Evolutionary conservation across 2,797 vertebrate genomes (phyloP), one percentile per base, ranked within the genome.

Genomic region (Holocentrus rufus): DNA sequence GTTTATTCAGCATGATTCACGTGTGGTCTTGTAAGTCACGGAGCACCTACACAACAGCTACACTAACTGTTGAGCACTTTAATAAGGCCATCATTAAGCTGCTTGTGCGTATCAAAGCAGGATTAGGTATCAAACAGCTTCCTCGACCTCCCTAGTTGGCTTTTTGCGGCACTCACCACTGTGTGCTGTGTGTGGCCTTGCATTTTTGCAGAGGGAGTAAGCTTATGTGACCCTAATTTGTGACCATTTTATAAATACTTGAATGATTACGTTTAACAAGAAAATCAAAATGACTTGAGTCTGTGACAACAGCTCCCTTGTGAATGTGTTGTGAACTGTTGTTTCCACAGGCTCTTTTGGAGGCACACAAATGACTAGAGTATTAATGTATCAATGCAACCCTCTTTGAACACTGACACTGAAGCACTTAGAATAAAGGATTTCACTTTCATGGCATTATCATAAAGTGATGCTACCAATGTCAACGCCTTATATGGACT

Each of bases 321-420:
- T 87, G 84, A 85, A 80, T 74, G 42, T 56, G 75, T 72, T 14
- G 25, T 84, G 77, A 87, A 69, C 71, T 55, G 39, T 30, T 81
- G 55, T 72, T 30, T 63, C 74, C 30, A 7, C 49, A 55, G 47
- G 77, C 72, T 74, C 30, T 67, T 20, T 47, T 31, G 34, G 8
- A 60, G 20, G 18, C 7, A 27, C 18, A 7, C 23, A 9, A 15
- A 5, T 2, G n/a, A 36, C 25, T 56, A 7, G 27, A 53, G 63
- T 56, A 25, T 30, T 18, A 47, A 66, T 54, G 36, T 42, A 23
- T 36, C 34, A 36, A 1, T 36, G 34, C 6, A 36, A 18, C n/a
- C 18, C 39, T 50, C 49, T 30, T 42, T 42, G 9, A 11, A 42
- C 17, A 62, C 47, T 30, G 52, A 31, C 50, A 36, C 30, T 13